Conservation (phyloP, 1,140 invertebrate genomes). For the Camponotus pennsylvanicus region DNA sequence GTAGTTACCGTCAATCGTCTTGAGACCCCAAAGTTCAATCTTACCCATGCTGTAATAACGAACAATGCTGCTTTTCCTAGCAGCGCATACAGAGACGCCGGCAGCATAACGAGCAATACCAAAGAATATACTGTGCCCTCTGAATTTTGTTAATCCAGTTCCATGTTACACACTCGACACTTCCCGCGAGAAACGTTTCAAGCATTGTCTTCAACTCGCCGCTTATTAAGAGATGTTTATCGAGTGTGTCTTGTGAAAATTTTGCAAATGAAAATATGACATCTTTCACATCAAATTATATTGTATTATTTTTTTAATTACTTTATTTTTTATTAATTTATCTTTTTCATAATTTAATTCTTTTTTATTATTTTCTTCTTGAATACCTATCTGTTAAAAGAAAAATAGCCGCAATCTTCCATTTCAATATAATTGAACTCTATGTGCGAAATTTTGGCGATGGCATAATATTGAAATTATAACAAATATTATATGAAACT, state of each 20-base stretch:
- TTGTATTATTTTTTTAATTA: not conserved
- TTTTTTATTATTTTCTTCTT: not conserved
- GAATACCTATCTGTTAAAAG: not conserved
- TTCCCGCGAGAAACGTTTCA: conserved; percentile 33
- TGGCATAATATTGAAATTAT: conserved; percentile 28
- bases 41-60: conserved; percentile 45
- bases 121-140: conserved; percentile 47
- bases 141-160: conserved; percentile 46
- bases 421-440: not conserved
- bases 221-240: conserved; percentile 30
- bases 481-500: conserved; percentile 5
- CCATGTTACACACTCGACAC: not conserved
- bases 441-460: not conserved
- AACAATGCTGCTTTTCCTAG: conserved; percentile 48
- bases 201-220: conserved; percentile 6
- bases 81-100: conserved; percentile 16
- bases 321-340: conserved; percentile 12
- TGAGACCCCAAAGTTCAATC: conserved; percentile 59
- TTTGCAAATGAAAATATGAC: not conserved
- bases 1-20: conserved; percentile 30
- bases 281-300: not conserved
- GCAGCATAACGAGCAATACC: conserved; percentile 47
- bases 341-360: not conserved
- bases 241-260: not conserved
- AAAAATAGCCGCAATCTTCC: not conserved